These are phyloP conservation scores for Gobionotothen gibberifrons DNA, from an alignment of 2,797 vertebrate genomes.

Conservation along the genomic window DNA sequence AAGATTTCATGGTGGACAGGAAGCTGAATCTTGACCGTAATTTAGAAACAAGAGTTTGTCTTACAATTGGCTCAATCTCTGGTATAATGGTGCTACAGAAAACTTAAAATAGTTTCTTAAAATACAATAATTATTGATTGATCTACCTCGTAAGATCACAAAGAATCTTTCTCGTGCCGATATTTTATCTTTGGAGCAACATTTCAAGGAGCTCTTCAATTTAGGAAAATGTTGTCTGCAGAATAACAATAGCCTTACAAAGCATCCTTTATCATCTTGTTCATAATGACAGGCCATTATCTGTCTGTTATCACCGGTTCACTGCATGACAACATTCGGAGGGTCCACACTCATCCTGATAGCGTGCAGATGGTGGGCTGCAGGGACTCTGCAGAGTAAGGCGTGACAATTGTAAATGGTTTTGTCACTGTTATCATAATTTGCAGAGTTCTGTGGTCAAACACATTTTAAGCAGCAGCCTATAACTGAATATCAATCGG, in stretches of 20 bases:
- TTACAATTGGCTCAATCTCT: slow-evolving; percentile 12
- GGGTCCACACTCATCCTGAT: not conserved
- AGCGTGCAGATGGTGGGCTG: not conserved
- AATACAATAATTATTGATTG: slow-evolving; percentile 12
- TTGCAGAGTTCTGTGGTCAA: slow-evolving; percentile 32
- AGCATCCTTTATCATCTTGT: slow-evolving; percentile 10
- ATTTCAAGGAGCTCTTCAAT: not conserved
- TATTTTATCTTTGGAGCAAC: not conserved
- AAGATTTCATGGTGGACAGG: not conserved
- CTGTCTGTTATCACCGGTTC: slow-evolving; percentile 20
- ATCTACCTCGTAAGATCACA: not conserved
- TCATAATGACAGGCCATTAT: slow-evolving; percentile 21
- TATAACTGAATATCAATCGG: slow-evolving; percentile 9
- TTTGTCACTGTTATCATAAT: slow-evolving; percentile 31
- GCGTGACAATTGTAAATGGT: not conserved
- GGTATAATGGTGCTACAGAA: not conserved
- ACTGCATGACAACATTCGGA: slow-evolving; percentile 16
- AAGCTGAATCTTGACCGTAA: not conserved
- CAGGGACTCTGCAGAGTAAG: not conserved
- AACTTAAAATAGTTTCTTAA: not conserved
- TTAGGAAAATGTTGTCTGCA: not conserved
- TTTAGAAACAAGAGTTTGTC: slow-evolving; percentile 17
- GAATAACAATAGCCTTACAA: not conserved
- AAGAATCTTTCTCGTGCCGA: not conserved
- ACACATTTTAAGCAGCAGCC: not conserved